A percentile compares a stretch with the other conserved stretches of the same genome.
phyloP scores from a whole-genome alignment of 2,113 vertebrate species.

The human (Homo sapiens) region DNA sequence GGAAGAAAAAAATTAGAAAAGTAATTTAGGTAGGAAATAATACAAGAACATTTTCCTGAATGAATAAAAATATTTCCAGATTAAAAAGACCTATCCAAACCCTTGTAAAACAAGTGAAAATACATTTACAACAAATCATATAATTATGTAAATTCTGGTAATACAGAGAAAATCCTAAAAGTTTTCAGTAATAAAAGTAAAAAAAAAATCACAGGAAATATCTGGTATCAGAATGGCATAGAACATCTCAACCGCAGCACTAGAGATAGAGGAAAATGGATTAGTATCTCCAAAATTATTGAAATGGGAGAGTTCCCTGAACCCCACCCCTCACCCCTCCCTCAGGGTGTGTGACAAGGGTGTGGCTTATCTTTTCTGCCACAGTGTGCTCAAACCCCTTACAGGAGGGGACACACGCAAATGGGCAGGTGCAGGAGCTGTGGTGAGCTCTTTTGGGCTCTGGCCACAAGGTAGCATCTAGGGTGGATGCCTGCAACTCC shows the following conservation, averaged over 20 bases:
- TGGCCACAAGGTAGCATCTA: no score
- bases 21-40: background rate
- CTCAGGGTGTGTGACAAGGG: no score
- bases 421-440: no score
- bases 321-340: no score
- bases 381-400: no score
- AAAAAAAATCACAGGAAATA: background rate
- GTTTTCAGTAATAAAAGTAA: background rate
- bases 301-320: no score
- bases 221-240: background rate
- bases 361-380: no score
- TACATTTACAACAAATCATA: background rate
- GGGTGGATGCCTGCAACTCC: no score
- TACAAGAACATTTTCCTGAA: background rate
- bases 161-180: background rate
- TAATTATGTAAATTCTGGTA: background rate
- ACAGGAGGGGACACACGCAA: no score
- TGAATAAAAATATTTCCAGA: background rate
- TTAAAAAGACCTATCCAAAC: background rate
- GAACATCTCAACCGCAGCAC: background rate
- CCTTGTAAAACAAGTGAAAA: constrained; percentile 12
- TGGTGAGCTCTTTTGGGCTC: no score
- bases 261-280: background rate
- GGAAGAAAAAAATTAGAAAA: background rate
- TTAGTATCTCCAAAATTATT: background rate